Percentiles rank a stretch among this genome's conserved stretches.
Evolutionary conservation across 2,113 vertebrate species (phyloP).

Genomic region (Acinonyx jubatus): DNA sequence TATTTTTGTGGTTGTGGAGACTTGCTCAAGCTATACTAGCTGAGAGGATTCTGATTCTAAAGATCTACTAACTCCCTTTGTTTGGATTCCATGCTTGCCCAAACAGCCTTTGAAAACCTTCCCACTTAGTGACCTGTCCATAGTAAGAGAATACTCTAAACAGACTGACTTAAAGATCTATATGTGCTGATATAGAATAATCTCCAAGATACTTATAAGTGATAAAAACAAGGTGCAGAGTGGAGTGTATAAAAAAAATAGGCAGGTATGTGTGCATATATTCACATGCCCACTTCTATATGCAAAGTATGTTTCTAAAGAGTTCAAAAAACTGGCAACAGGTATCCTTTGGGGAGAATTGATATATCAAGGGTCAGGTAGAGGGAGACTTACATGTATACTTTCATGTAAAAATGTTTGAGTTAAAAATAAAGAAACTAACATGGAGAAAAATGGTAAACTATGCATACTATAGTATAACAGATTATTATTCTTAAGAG

Average conservation of each 20-base stretch:
- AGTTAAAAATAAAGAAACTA: conserved; percentile 15
- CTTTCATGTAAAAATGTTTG: conserved; percentile 2
- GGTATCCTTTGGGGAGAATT: background rate
- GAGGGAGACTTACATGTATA: background rate
- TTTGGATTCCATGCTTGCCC: background rate
- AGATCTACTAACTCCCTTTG: background rate
- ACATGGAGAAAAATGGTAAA: background rate
- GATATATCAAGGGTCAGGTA: background rate
- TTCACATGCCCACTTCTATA: background rate
- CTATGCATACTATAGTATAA: background rate
- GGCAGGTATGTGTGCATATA: background rate
- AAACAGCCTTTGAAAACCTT: conserved; percentile 22
- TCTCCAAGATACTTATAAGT: background rate
- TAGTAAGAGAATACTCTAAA: background rate
- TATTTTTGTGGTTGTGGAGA: background rate
- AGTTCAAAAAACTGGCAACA: background rate
- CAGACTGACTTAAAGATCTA: background rate
- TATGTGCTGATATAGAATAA: background rate
- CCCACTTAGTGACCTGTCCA: background rate
- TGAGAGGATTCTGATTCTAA: background rate
- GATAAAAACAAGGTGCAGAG: background rate
- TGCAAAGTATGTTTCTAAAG: conserved; percentile 5
- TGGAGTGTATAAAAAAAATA: background rate
- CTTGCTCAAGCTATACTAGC: background rate
- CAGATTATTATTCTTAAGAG: background rate